A percentile compares a stretch with the other conserved stretches of the same genome.
Conservation (phyloP, 2,888 invertebrate species). For the Amphipoea lucens region DNA sequence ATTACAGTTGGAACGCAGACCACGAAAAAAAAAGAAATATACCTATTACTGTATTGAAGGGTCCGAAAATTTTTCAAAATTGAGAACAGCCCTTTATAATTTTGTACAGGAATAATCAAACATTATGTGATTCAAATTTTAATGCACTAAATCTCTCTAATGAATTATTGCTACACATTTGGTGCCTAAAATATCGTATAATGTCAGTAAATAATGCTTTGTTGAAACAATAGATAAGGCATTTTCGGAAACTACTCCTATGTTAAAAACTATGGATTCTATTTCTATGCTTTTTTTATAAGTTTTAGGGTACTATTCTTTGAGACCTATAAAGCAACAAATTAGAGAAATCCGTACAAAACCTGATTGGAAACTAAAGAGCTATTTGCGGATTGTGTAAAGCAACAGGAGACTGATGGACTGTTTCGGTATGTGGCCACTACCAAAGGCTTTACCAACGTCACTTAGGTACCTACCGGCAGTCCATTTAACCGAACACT, state of each 20-base stretch:
- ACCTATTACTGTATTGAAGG: neutral
- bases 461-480: slow-evolving; percentile 60
- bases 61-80: neutral
- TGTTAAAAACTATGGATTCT: neutral
- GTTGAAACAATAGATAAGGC: slow-evolving; percentile 3
- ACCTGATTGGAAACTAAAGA: slow-evolving; percentile 57
- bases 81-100: neutral
- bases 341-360: slow-evolving; percentile 51
- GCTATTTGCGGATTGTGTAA: slow-evolving; percentile 65
- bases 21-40: neutral
- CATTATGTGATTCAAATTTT: slow-evolving; percentile 1
- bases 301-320: neutral
- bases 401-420: slow-evolving; percentile 66
- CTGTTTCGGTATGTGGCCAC: slow-evolving; percentile 57
- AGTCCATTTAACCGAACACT: slow-evolving; percentile 62
- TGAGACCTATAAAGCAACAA: slow-evolving; percentile 22
- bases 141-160: neutral
- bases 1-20: slow-evolving; percentile 38
- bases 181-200: neutral
- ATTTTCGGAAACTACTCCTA: neutral
- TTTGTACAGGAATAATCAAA: neutral
- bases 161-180: slow-evolving; percentile 14
- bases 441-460: slow-evolving; percentile 64
- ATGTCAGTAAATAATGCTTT: slow-evolving; percentile 10
- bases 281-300: neutral